These are phyloP conservation scores for Neolamprologus tretocephalus DNA, from an alignment of 2,113 vertebrate genomes.

Conservation along the genomic window DNA sequence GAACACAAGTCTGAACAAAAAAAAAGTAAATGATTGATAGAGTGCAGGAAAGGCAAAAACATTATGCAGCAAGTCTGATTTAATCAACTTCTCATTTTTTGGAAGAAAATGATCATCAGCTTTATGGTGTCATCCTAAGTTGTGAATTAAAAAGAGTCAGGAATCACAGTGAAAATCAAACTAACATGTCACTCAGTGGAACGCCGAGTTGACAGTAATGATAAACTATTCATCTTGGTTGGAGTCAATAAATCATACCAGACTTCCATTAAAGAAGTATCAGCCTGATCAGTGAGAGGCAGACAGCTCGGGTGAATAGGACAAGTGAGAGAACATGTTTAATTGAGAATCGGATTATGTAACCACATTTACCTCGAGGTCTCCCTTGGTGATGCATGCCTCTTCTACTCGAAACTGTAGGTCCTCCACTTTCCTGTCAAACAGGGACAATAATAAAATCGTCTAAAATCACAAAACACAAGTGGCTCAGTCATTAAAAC, in stretches of 20 bases:
- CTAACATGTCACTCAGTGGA: not conserved
- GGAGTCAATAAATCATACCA: not conserved
- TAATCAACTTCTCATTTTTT: not conserved
- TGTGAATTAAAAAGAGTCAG: not conserved
- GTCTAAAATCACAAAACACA: not conserved
- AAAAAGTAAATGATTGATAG: not conserved
- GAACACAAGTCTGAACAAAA: not conserved
- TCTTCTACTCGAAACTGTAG: slow-evolving; percentile 98
- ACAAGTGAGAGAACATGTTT: not conserved
- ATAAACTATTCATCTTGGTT: not conserved
- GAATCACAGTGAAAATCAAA: not conserved
- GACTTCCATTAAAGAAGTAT: not conserved
- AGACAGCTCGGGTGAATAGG: not conserved
- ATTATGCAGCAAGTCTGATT: not conserved
- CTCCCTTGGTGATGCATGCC: slow-evolving; percentile 97
- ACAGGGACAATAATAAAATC: not conserved
- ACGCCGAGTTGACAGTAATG: not conserved
- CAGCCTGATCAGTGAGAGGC: not conserved
- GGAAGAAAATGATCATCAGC: not conserved
- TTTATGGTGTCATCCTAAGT: not conserved
- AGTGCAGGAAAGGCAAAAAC: not conserved
- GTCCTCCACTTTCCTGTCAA: slow-evolving; percentile 91
- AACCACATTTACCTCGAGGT: slow-evolving; percentile 86
- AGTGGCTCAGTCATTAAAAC: not conserved
- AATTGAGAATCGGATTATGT: not conserved